phyloP scores from a whole-genome alignment of 2,113 vertebrate genomes.

The Elachura formosa region DNA sequence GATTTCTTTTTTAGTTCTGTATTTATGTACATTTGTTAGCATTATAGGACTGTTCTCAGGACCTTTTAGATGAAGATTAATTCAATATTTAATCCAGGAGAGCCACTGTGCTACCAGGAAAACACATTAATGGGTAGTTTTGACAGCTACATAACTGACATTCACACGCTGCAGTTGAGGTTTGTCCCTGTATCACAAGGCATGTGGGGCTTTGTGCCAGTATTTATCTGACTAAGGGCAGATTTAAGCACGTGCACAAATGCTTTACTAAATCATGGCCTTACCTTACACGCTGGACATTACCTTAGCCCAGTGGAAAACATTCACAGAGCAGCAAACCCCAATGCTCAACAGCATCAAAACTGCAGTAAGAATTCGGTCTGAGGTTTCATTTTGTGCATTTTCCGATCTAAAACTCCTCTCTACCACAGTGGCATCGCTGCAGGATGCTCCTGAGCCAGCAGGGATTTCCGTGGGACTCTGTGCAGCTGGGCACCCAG shows the following conservation, averaged over 20 bases:
- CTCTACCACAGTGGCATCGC: background rate
- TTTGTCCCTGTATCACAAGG: background rate
- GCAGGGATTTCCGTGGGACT: background rate
- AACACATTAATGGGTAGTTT: background rate
- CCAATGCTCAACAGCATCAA: background rate
- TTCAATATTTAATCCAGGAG: background rate
- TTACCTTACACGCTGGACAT: background rate
- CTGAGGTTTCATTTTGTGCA: background rate
- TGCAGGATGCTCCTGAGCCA: background rate
- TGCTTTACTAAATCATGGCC: slow-evolving; percentile 10
- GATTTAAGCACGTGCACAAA: background rate
- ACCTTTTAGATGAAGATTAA: slow-evolving; percentile 21
- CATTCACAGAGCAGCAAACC: background rate
- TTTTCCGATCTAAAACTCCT: background rate
- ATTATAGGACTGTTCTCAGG: slow-evolving; percentile 33
- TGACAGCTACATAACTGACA: background rate
- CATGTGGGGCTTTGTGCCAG: background rate
- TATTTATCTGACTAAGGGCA: background rate
- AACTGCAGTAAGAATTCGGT: background rate
- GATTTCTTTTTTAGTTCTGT: slow-evolving; percentile 10
- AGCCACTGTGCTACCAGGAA: background rate
- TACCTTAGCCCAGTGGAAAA: background rate
- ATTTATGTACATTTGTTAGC: slow-evolving; percentile 20
- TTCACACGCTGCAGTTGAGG: background rate
- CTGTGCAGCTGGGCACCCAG: background rate